Evolutionary conservation across 1,140 invertebrate species (phyloP), one percentile per base, ranked within the genome.

Genomic region (Hyles vespertilio): DNA sequence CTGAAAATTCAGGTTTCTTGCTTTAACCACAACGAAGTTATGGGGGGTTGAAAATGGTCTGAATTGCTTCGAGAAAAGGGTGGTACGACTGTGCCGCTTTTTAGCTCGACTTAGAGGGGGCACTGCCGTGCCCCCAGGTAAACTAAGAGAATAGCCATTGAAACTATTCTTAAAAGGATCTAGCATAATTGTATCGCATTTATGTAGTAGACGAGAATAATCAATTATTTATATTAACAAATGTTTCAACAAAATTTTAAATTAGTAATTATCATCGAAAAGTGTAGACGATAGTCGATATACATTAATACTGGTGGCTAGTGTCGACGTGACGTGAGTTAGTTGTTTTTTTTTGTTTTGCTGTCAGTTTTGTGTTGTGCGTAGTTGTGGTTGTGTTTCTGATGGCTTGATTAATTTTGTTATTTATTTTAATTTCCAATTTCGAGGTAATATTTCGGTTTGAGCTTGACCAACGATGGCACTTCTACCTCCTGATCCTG

Each of bases 401-500:
- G 69, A 87, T 87, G 86, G 84, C 84, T 86, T 89, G 74, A 87
- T 86, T 87, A 81, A 83, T 82, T 89, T 85, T 67, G 65, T 81
- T 81, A 80, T 77, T 54, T 76, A 74, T 79, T 87, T 87, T 84
- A 79, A 78, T 87, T 87, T 81, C 71, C 68, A 73, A 80, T 80
- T 82, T 69, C 74, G 65, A 71, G 65, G 62, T 47, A 69, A 74
- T 74, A 79, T 85, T 87, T 86, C 71, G 81, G 79, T 83, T 84
- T 59, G 77, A 81, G 84, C 81, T 87, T 87, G 81, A 86, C 80
- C 81, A 78, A 66, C 75, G 61, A 89, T 89, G 86, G 89, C 89
- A 67, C 75, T 90, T 52, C 72, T 89, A 80, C 88, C 88, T 59
- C 91, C 91, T 44, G 93, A 94, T 87, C 93, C 93, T 57, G 90